Evolutionary conservation across 30 jellyfish, hydroid and myxozoan genomes (phyloP), one percentile per base, ranked within the genome.

Genomic region (Rhopilema esculentum): DNA sequence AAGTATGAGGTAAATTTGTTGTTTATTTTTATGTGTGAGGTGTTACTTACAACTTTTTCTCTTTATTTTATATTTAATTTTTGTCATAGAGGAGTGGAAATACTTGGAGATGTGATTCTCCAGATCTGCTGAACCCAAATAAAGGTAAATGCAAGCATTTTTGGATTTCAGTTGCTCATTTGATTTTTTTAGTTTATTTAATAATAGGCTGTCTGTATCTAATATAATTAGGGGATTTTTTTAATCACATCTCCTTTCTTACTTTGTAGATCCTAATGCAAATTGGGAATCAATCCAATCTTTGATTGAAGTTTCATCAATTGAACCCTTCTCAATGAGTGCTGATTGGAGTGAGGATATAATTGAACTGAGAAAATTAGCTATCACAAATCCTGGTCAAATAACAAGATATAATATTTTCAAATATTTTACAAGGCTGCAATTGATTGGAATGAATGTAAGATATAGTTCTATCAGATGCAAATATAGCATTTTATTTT

Each of bases 41-140:
- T 40, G 6, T 2, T 40, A 2, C 57, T 2, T 40, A 40, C 6
- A 40, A 40, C 12, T 40, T 2, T 40, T 33, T 1, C n/a, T n/a
- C 27, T 17, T 1, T 53, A 4, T 53, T 22, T 8, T 27, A 20
- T 0, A 12, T 28, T 28, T 2, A 50, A 27, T 15, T 78, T 6
- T 78, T 24, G 33, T 62, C 50, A 62, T 77, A 86, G 94, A 75
- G 94, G 33, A 86, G 89, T 65, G 94, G 89, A 20, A 86, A 73
- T 77, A 75, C 65, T 25, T 86, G 94, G 94, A 50, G 89, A 62
- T 86, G 89, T 30, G 94, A 86, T 19, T 29, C 94, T 19, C 89
- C 89, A n/a, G 94, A 86, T 70, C 79, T 84, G 12, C 31, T 84
- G 24, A 84, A 71, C 29, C 92, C 87, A 1, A 33, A 49, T 19